phyloP scores from a whole-genome alignment of 2,797 vertebrate species.

The Synaphobranchus kaupii region DNA sequence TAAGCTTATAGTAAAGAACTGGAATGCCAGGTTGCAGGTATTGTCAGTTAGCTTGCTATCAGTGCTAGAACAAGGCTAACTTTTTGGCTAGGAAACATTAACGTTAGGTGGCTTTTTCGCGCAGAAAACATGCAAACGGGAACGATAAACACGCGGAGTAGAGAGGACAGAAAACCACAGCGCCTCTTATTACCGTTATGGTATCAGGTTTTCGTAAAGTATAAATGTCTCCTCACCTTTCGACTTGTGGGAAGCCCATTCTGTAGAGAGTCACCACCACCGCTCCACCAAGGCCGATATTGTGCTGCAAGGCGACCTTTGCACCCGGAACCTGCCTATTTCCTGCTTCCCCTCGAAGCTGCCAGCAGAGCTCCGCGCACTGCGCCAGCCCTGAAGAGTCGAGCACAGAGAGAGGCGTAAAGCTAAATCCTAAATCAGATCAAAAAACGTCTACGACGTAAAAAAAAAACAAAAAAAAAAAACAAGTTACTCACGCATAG shows the following conservation, averaged over 20 bases:
- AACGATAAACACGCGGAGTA: neutral
- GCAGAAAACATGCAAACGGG: neutral
- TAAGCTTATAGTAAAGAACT: neutral
- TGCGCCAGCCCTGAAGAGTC: slow-evolving; percentile 88
- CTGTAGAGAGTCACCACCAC: slow-evolving; percentile 85
- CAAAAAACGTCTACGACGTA: too few species aligned
- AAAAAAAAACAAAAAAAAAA: too few species aligned
- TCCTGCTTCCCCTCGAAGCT: slow-evolving; percentile 88
- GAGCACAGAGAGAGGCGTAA: slow-evolving; percentile 55
- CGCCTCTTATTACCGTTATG: neutral
- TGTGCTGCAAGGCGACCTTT: slow-evolving; percentile 91
- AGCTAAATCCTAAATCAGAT: too few species aligned
- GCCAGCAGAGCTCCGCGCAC: slow-evolving; percentile 97
- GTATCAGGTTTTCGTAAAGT: neutral
- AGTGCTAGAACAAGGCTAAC: neutral
- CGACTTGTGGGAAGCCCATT: slow-evolving; percentile 84
- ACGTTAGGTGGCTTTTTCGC: neutral
- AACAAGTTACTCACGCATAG: too few species aligned
- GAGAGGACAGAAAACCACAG: neutral
- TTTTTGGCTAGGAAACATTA: neutral
- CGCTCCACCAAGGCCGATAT: slow-evolving; percentile 91
- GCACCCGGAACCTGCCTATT: slow-evolving; percentile 87
- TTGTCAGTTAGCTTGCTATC: neutral
- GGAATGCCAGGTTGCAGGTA: neutral
- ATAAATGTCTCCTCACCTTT: slow-evolving; percentile 58